Base-by-base conservation (phyloP, 2,113 vertebrate species). In the Myotis davidii region DNA sequence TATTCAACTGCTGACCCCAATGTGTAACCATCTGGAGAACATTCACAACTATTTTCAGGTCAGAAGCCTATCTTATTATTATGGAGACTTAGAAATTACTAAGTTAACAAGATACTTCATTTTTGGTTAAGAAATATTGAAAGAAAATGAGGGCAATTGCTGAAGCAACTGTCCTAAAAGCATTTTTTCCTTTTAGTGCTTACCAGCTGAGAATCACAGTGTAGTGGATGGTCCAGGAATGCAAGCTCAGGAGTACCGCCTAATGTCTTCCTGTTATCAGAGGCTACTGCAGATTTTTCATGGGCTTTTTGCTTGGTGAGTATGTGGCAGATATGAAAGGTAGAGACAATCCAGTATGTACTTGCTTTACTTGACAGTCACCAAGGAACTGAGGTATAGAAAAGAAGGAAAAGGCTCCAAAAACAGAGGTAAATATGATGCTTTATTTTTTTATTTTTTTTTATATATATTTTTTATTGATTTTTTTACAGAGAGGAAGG, bases 41-140 rank as follows among this genome's bases (percentile, higher is more conserved):
- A 99, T 99, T 97, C 99, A 99, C 98, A 99, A 99, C 98, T 99
- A 99, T 85, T 99, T 99, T 92, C 99, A 99, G 99, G 99, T 99
- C 45, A 95, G 95, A 87, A 70, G 50, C 34, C 69, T 94, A 18
- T 88, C 20, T 85, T 76, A 48, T 70, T 29, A 12, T 72, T 77
- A 32, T 50, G 37, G 74, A 92, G 54, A 69, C 54, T 67, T 76
- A 91, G 42, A 70, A 65, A 37, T 69, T 29, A 42, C 61, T 37
- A 52, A 74, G 21, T 79, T 29, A 84, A 37, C 17, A 37, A 59
- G 10, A 67, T 18, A 27, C 50, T 94, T 81, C 42, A 18, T 0
- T 92, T 88, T 81, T 95, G 92, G 14, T 67, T 94, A 59, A 91
- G 1, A 5, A 91, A 88, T 91, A 20, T 61, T 18, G 11, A 64